Conservation (phyloP, 1,140 invertebrate species). For the Drosophila truncata region DNA sequence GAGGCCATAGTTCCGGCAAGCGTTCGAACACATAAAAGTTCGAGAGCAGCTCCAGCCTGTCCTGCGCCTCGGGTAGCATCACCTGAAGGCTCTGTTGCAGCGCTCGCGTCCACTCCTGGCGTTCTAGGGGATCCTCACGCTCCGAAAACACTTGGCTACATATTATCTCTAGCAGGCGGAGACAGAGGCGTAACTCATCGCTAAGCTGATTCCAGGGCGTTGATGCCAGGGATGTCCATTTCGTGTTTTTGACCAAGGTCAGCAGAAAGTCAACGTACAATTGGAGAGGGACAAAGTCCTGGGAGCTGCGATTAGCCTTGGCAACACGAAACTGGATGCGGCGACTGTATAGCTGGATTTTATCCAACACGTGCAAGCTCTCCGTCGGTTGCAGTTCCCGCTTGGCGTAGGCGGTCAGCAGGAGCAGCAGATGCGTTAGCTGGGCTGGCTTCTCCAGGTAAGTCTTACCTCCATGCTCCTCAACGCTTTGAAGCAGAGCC, state of each 20-base stretch:
- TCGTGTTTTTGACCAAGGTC: slow-evolving; percentile 53
- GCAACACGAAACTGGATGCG: slow-evolving; percentile 35
- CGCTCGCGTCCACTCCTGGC: slow-evolving; percentile 59
- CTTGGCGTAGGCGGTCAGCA: slow-evolving; percentile 72
- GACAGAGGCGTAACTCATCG: slow-evolving; percentile 53
- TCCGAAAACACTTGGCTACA: slow-evolving; percentile 32
- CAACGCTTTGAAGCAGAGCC: slow-evolving; percentile 58
- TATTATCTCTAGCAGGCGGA: slow-evolving; percentile 50
- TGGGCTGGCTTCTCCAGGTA: slow-evolving; percentile 55
- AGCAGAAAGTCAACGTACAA: slow-evolving; percentile 69
- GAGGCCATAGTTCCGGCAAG: slow-evolving; percentile 31
- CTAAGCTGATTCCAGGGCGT: slow-evolving; percentile 52
- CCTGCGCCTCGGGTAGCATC: slow-evolving; percentile 82
- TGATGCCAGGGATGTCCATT: slow-evolving; percentile 35
- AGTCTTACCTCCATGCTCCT: slow-evolving; percentile 54
- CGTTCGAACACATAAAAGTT: slow-evolving; percentile 85
- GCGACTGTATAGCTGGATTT: slow-evolving; percentile 32
- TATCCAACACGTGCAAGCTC: slow-evolving; percentile 56
- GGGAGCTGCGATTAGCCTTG: slow-evolving; percentile 7
- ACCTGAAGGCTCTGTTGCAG: slow-evolving; percentile 76
- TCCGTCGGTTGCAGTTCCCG: slow-evolving; percentile 37
- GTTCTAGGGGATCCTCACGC: background rate
- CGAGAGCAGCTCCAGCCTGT: slow-evolving; percentile 86
- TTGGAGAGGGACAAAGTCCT: slow-evolving; percentile 57
- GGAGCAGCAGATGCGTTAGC: slow-evolving; percentile 67